Percentiles rank a stretch among this genome's conserved stretches.
These are phyloP conservation scores for Streblospio benedicti DNA, from an alignment of 1,140 invertebrate genomes.

Conservation along the genomic window DNA sequence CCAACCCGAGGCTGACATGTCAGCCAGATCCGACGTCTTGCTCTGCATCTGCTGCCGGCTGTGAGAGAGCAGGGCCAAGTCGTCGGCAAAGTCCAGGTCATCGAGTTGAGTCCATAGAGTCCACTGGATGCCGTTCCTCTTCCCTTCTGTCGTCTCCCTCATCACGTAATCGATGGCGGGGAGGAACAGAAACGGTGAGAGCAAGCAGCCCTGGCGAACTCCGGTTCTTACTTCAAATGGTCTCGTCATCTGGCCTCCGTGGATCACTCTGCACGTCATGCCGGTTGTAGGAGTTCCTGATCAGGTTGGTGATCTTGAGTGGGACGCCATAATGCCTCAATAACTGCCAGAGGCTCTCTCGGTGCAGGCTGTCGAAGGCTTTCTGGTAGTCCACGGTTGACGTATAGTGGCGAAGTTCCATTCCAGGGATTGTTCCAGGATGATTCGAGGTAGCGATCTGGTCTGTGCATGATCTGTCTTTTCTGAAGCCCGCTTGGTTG, in stretches of 20 bases:
- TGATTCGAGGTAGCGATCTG: not conserved
- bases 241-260: too few relatives aligned
- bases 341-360: too few relatives aligned
- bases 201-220: too few relatives aligned
- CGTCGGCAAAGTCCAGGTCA: slow-evolving; percentile 25
- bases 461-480: not conserved
- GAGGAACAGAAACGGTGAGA: slow-evolving; percentile 20
- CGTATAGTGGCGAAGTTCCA: too few relatives aligned
- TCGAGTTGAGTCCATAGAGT: slow-evolving; percentile 12
- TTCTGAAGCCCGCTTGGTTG: slow-evolving; percentile 2
- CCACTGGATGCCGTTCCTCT: slow-evolving; percentile 18
- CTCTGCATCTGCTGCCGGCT: not conserved
- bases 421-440: not conserved
- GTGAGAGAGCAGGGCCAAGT: slow-evolving; percentile 12
- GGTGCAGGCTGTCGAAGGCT: too few relatives aligned
- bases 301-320: too few relatives aligned
- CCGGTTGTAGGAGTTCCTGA: too few relatives aligned
- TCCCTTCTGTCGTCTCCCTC: slow-evolving; percentile 10
- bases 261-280: too few relatives aligned
- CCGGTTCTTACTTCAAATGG: too few relatives aligned
- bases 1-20: too few relatives aligned
- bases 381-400: too few relatives aligned
- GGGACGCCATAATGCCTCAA: too few relatives aligned
- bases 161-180: slow-evolving; percentile 22
- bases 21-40: not conserved